Percentiles rank a stretch among this genome's conserved stretches.
Evolutionary conservation across 2,888 invertebrate species (phyloP).

Genomic region (Andrena chrysosceles): DNA sequence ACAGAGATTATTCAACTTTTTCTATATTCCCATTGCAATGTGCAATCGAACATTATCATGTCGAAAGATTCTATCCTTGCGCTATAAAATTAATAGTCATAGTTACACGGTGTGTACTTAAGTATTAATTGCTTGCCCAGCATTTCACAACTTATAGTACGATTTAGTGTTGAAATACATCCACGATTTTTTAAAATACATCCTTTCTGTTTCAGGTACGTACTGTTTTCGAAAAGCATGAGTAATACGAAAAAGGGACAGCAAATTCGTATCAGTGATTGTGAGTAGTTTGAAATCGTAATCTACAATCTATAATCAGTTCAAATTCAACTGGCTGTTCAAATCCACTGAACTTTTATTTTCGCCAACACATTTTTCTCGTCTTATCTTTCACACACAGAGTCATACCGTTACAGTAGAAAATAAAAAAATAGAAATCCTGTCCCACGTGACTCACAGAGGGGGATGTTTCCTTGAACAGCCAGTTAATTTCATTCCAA

Average conservation of each 20-base stretch:
- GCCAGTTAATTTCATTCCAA: background rate
- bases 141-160: background rate
- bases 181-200: background rate
- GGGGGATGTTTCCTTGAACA: background rate
- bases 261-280: background rate
- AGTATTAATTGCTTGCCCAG: background rate
- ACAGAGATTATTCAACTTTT: background rate
- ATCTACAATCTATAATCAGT: background rate
- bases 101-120: background rate
- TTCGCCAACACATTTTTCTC: background rate
- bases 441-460: background rate
- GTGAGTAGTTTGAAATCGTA: constrained; percentile 28
- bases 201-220: constrained; percentile 42
- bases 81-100: background rate
- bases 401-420: too few species aligned
- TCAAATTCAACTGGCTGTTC: background rate
- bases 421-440: background rate
- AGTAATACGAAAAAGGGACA: background rate
- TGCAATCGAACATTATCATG: background rate
- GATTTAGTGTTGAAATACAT: background rate
- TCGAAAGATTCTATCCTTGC: background rate
- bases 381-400: background rate
- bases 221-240: background rate
- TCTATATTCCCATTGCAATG: background rate
- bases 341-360: background rate